phyloP scores from a whole-genome alignment of 2,797 vertebrate species.

The Amblyraja radiata region DNA sequence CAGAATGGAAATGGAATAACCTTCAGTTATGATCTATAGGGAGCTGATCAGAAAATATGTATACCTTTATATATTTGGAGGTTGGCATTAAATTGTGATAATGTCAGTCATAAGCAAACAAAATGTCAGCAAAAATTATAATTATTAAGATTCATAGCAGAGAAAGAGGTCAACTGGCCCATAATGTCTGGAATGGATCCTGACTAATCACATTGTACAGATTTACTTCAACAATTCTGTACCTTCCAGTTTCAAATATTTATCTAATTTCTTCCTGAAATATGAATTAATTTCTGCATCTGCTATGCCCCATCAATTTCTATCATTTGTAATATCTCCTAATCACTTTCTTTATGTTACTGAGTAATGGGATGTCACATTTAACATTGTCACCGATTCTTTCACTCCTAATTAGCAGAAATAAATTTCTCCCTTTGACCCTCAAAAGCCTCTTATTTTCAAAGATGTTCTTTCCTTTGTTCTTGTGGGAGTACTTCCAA shows the following conservation, averaged over 20 bases:
- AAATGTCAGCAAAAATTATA: not conserved
- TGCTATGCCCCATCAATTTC: not conserved
- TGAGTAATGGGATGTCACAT: not conserved
- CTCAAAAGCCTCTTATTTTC: not conserved
- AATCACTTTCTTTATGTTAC: not conserved
- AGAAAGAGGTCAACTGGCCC: not conserved
- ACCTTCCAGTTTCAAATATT: not conserved
- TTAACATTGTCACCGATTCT: not conserved
- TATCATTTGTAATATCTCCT: not conserved
- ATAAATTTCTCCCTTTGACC: not conserved
- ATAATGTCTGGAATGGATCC: not conserved
- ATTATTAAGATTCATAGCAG: not conserved
- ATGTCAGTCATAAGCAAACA: not conserved
- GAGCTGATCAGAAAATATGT: not conserved
- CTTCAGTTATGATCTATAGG: not conserved
- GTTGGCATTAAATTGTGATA: not conserved
- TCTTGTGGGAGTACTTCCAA: not conserved
- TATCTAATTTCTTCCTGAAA: conserved; percentile 4
- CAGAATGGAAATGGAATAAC: not conserved
- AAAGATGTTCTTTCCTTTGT: not conserved
- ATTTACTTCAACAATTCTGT: not conserved
- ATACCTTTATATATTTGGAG: not conserved
- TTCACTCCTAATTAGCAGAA: not conserved
- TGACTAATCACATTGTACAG: not conserved
- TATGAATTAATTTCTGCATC: not conserved